These are phyloP conservation scores for Oxycera nigricornis DNA, from an alignment of 2,888 invertebrate genomes.

Conservation along the genomic window DNA sequence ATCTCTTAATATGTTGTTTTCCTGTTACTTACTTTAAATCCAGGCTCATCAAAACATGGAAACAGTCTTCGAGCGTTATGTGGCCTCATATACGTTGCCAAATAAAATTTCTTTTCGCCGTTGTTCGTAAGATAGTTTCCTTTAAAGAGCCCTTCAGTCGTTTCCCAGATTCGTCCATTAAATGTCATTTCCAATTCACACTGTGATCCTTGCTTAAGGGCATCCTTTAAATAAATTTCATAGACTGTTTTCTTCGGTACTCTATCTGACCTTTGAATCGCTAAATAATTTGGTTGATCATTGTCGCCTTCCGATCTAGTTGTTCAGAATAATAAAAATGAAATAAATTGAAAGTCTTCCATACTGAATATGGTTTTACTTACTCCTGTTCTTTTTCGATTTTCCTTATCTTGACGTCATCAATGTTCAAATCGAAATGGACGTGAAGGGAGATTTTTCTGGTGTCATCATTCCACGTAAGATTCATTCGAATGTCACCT, in stretches of 20 bases:
- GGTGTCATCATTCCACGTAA: constrained; percentile 70
- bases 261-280: constrained; percentile 62
- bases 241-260: constrained; percentile 70
- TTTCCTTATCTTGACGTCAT: constrained; percentile 63
- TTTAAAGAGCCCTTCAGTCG: constrained; percentile 74
- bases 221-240: constrained; percentile 68
- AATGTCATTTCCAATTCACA: constrained; percentile 72
- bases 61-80: constrained; percentile 79
- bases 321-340: not conserved
- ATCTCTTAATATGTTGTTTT: not conserved
- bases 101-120: constrained; percentile 63
- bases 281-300: constrained; percentile 48
- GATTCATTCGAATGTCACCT: constrained; percentile 73
- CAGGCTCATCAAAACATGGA: constrained; percentile 83
- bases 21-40: constrained; percentile 71
- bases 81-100: constrained; percentile 74
- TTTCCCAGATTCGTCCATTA: constrained; percentile 70
- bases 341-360: not conserved
- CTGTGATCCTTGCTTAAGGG: constrained; percentile 65
- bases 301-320: constrained; percentile 33
- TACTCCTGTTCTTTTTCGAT: constrained; percentile 44
- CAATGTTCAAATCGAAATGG: constrained; percentile 69
- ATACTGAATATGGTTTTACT: not conserved
- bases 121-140: constrained; percentile 67
- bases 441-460: constrained; percentile 72